Evolutionary conservation across 2,113 vertebrate species (phyloP), one percentile per base, ranked within the genome.

Genomic region (Petroica traversi): DNA sequence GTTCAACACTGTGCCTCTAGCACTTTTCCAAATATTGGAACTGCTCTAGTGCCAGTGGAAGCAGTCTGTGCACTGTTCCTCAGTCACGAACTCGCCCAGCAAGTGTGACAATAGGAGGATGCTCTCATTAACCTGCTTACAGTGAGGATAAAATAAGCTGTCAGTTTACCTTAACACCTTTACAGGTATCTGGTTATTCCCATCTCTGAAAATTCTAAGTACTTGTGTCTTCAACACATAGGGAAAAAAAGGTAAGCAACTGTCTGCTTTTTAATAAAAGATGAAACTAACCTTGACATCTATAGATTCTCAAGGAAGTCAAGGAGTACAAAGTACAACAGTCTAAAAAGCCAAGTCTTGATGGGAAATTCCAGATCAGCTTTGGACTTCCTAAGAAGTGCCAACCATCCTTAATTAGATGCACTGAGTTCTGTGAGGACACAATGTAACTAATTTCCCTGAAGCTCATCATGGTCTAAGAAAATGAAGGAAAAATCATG

Each of bases 21-120:
- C 4, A 0, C 4, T 0, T 52, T 83, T 57, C 62, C 34, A 51
- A 63, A n/a, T 48, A 29, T 0, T 41, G 57, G 49, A 55, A 48
- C 26, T 19, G 34, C 68, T 71, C 73, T n/a, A 3, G 48, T 59
- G 89, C 64, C 80, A 84, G 64, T 36, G 61, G 34, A 64, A 91
- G 78, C 69, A 81, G 61, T 2, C 48, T 79, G 62, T n/a, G 64
- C 61, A 8, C 46, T 15, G 17, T 8, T 69, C 74, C 77, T 58
- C 59, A 20, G 48, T 34, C 90, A 48, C 3, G 2, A 91, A 33
- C 33, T 33, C n/a, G 4, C 36, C 20, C 81, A 77, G 76, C 51
- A 62, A 54, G 40, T 5, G 18, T 14, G 9, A 34, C 73, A 38
- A n/a, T 10, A 45, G 46, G 38, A 75, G 23, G 45, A 71, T 7